phyloP scores from a whole-genome alignment of 2,797 vertebrate genomes.

The Rhinatrema bivittatum region DNA sequence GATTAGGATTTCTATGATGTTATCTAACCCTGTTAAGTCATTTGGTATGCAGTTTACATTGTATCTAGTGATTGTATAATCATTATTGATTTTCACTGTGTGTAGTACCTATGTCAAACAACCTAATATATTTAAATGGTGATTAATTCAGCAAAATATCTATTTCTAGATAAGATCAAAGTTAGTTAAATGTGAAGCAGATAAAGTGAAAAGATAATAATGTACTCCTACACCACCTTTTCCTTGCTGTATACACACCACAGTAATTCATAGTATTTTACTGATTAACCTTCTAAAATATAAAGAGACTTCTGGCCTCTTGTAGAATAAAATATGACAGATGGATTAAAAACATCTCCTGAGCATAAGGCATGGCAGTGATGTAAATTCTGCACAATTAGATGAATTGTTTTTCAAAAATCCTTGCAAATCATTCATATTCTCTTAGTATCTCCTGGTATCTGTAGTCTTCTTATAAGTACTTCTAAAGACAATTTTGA shows the following conservation, averaged over 20 bases:
- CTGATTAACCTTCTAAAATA: conserved; percentile 50
- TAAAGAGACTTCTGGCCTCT: conserved; percentile 31
- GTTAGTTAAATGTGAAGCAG: conserved; percentile 39
- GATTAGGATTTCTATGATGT: conserved; percentile 56
- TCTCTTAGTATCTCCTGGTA: conserved; percentile 40
- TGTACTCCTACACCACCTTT: conserved; percentile 19
- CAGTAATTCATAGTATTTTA: conserved; percentile 31
- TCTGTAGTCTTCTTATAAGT: conserved; percentile 40
- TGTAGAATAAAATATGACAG: conserved; percentile 34
- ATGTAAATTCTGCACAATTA: conserved; percentile 31
- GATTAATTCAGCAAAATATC: conserved; percentile 62
- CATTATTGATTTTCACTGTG: conserved; percentile 63
- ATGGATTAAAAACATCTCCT: conserved; percentile 29
- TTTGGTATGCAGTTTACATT: conserved; percentile 60
- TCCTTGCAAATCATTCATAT: conserved; percentile 44
- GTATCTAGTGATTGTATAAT: conserved; percentile 60
- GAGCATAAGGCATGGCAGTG: conserved; percentile 22
- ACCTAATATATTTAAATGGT: conserved; percentile 67
- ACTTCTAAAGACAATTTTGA: conserved; percentile 39
- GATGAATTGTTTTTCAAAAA: conserved; percentile 41
- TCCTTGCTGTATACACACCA: conserved; percentile 27
- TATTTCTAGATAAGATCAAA: conserved; percentile 64
- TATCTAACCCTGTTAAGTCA: conserved; percentile 58
- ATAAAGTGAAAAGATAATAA: conserved; percentile 38
- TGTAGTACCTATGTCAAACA: conserved; percentile 66